Evolutionary conservation across 2,113 vertebrate genomes (phyloP), one percentile per base, ranked within the genome.

Genomic region (Sminthopsis crassicaudata): DNA sequence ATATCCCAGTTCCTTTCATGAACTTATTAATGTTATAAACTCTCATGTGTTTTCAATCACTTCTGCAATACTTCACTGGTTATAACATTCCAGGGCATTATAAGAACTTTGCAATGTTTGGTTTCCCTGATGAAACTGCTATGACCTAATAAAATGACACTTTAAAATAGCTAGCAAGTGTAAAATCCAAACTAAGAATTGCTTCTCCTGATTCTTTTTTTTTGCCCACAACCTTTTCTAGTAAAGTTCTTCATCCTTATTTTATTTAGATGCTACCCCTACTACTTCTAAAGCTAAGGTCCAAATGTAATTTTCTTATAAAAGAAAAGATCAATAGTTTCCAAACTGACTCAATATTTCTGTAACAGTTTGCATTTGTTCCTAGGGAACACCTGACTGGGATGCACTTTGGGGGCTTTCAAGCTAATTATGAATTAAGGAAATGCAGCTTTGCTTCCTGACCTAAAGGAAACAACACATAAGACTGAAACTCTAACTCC

Each of bases 341-440:
- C 94, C 53, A 96, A 93, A 4, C 4, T 91, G 16, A 90, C 90
- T n/a, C 22, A 52, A 4, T 76, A 1, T 25, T 97, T 25, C 50
- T 48, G 11, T 93, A 92, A 97, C 93, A 89, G 48, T 93, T 89
- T 89, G 53, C 23, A 10, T 46, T 0, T 0, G 25, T 92, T 84
- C 50, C 8, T 36, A 2, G 52, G 0, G 22, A 52, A 92, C 89
- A 91, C 48, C 14, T 36, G 5, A 52, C 7, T 48, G 54, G 96
- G 94, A 92, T 91, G 50, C 23, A 36, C 22, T 95, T 91, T 94
- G 89, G 25, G 8, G 90, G 9, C 10, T 97, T 97, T 96, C 95
- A 97, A 97, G 5, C 0, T 95, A 94, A 96, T 76, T 26, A 53
- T 91, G n/a, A 97, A 91, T 92, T 93, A 95, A 93, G 51, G 90